phyloP scores from a whole-genome alignment of 2,888 invertebrate genomes.

The Acleris literana region DNA sequence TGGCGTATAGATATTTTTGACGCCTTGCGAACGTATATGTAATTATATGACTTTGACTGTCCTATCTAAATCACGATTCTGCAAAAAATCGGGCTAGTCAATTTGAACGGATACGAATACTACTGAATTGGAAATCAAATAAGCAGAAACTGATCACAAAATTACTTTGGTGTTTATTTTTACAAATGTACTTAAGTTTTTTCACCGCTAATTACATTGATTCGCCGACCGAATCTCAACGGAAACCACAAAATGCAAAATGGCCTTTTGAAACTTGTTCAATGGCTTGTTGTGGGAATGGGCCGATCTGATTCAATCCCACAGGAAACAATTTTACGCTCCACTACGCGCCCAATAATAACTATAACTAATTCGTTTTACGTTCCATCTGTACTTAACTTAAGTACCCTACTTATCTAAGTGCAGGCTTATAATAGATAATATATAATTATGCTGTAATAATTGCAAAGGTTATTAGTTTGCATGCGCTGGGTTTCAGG shows the following conservation, averaged over 20 bases:
- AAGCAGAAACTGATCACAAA: too few species aligned
- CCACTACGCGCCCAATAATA: slow-evolving; percentile 48
- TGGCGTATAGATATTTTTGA: too few species aligned
- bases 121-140: too few species aligned
- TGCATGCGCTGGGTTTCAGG: slow-evolving; percentile 26
- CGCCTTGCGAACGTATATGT: too few species aligned
- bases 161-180: not conserved
- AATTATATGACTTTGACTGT: too few species aligned
- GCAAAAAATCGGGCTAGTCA: too few species aligned
- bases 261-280: slow-evolving; percentile 55
- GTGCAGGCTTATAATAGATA: slow-evolving; percentile 33
- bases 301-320: slow-evolving; percentile 48
- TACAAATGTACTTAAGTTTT: slow-evolving; percentile 2
- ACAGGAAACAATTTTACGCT: slow-evolving; percentile 75
- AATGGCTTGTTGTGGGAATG: slow-evolving; percentile 54
- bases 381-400: slow-evolving; percentile 27
- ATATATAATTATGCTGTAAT: slow-evolving; percentile 32
- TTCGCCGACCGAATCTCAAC: slow-evolving; percentile 39
- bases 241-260: slow-evolving; percentile 61
- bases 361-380: slow-evolving; percentile 36
- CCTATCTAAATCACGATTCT: too few species aligned
- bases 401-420: slow-evolving; percentile 34
- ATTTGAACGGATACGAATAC: too few species aligned
- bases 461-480: slow-evolving; percentile 23
- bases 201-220: slow-evolving; percentile 29